Evolutionary conservation across 2,888 invertebrate species (phyloP), one percentile per base, ranked within the genome.

Genomic region (Rhodophaea formosa): DNA sequence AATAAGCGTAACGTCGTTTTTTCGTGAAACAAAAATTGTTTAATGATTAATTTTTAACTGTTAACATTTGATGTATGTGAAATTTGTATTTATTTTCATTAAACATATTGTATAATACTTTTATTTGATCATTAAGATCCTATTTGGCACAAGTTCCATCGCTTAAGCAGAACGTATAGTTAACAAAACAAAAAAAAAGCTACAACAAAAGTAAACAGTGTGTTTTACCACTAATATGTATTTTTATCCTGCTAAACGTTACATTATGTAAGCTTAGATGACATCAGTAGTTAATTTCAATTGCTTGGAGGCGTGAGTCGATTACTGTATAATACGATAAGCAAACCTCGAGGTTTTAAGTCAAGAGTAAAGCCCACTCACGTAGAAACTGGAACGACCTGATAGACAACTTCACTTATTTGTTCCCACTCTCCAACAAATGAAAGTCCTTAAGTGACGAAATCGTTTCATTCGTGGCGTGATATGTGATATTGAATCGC

Each of bases 351-450:
- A 35, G 35, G 12, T 51, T 51, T 49, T 29, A 49, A 49, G 49
- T 49, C 51, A 17, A 35, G 51, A 51, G 51, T 51, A 51, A 51
- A 61, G 59, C 74, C 75, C 75, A 76, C 74, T 70, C 71, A 59
- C 58, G 60, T 59, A 59, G 49, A 68, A 75, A 74, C 72, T 68
- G 69, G 74, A 70, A 68, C 66, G 62, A 67, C 73, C 67, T 63
- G 69, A 70, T 70, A 66, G 67, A 72, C 72, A 66, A 68, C 71
- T 73, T 68, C 68, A 61, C 68, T 66, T 66, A 67, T 66, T 65
- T 63, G 66, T 71, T 59, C 62, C 58, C 54, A 62, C 61, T 62
- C 66, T 63, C 60, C 47, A 53, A 62, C 63, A 64, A 69, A 68
- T 62, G 66, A 68, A 68, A 70, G 66, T 66, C 62, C 61, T 58